Base-by-base conservation (phyloP, 30 jellyfish, hydroid and myxozoan genomes). In the Sanderia malayensis region DNA sequence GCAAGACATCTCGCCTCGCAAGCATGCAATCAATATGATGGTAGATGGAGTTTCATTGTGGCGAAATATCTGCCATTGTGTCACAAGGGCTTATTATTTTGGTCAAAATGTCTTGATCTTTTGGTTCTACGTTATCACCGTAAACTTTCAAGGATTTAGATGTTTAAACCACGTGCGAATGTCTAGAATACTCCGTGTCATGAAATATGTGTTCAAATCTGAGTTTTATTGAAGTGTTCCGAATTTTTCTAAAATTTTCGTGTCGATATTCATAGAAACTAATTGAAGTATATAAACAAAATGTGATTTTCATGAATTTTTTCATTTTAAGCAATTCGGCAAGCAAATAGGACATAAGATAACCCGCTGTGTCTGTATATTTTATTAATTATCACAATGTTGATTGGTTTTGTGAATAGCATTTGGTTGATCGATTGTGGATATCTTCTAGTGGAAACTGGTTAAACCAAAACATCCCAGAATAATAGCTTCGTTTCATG, bases 341-440 rank as follows among this genome's bases (percentile, higher is more conserved):
- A 3, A 47, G 23, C 67, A 18, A 22, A 57, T 44, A 22, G 80
- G 44, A 30, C 26, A 68, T 22, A 25, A 8, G 49, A 9, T 68
- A 55, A 30, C 80, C 67, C 67, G 80, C 80, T 68, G 80, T 18
- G 80, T 19, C 41, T 47, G 80, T 68, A 68, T 68, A 45, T 68
- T 68, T 68, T 68, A 57, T 68, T 68, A 68, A 68, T 68, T 45
- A 57, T 44, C 63, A 30, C 9, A 31, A 34, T 57, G 41, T 55
- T 68, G 69, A 68, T 68, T 34, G 44, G 67, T 68, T 44, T 27
- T 47, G 31, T 46, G 45, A 11, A 26, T 20, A 19, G 46, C 11
- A 44, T n/a, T 10, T 21, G 41, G 18, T 64, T 19, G 53, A 37
- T 37, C 52, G 52, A 37, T 37, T 37, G 52, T 18, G 64, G 27